These are phyloP conservation scores for Leptinotarsa lineolata DNA, from an alignment of 1,140 invertebrate genomes.

Conservation along the genomic window DNA sequence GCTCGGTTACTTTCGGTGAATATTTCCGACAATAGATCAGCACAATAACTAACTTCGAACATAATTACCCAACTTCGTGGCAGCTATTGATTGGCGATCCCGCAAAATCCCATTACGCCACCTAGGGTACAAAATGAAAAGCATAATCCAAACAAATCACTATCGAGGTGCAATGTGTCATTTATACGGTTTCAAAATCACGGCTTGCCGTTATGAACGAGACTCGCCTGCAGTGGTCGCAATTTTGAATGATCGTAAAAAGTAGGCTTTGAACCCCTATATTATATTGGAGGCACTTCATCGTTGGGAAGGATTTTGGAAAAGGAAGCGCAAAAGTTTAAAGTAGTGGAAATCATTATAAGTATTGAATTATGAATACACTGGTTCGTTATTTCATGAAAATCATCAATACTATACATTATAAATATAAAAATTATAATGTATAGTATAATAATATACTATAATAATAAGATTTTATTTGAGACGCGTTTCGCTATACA, in stretches of 20 bases:
- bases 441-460: too few relatives aligned
- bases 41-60: too few relatives aligned
- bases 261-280: conserved; percentile 27
- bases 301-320: not conserved
- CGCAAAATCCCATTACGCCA: conserved; percentile 3
- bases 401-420: too few relatives aligned
- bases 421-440: too few relatives aligned
- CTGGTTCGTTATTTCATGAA: too few relatives aligned
- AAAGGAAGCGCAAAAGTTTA: not conserved
- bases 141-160: conserved; percentile 19
- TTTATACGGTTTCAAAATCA: conserved; percentile 28
- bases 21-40: too few relatives aligned
- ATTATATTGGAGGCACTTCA: conserved; percentile 17
- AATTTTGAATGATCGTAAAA: conserved; percentile 29
- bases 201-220: not conserved
- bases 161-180: conserved; percentile 25
- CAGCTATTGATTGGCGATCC: conserved; percentile 9
- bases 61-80: not conserved
- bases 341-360: too few relatives aligned
- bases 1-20: too few relatives aligned
- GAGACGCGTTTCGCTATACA: too few relatives aligned
- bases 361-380: too few relatives aligned
- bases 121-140: conserved; percentile 19
- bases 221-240: conserved; percentile 15
- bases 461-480: too few relatives aligned